These are phyloP conservation scores for Apteryx owenii DNA, from an alignment of 2,113 vertebrate species.

Conservation along the genomic window DNA sequence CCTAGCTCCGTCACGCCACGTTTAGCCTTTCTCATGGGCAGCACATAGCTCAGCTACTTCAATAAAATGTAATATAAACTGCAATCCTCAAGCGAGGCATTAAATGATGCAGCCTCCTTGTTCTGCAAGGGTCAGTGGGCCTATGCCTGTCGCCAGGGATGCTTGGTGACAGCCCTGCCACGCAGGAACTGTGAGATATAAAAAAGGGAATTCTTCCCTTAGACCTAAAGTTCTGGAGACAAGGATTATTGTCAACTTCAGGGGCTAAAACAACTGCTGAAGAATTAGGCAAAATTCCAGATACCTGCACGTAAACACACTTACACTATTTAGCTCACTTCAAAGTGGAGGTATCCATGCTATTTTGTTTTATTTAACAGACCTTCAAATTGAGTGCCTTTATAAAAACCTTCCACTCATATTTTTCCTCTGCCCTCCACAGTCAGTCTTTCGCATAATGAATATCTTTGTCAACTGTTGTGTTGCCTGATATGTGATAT, in stretches of 20 bases:
- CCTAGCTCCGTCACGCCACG: neutral
- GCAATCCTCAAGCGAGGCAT: neutral
- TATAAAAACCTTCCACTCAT: neutral
- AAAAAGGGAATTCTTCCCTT: neutral
- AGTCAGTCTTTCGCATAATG: neutral
- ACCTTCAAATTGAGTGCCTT: neutral
- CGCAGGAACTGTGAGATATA: neutral
- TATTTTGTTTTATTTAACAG: neutral
- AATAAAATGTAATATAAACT: neutral
- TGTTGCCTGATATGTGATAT: neutral
- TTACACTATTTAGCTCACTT: neutral
- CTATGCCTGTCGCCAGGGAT: neutral
- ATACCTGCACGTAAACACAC: neutral
- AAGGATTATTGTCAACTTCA: neutral
- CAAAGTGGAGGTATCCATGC: neutral
- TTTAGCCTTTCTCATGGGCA: neutral
- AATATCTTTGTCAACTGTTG: constrained; percentile 12
- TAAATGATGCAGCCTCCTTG: neutral
- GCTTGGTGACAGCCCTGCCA: neutral
- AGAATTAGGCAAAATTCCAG: neutral
- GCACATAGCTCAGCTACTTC: neutral
- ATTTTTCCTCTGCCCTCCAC: neutral
- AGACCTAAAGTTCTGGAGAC: neutral
- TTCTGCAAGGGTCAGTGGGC: too few species aligned
- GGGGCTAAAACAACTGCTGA: neutral